Evolutionary conservation across 2,888 invertebrate genomes (phyloP), one percentile per base, ranked within the genome.

Genomic region (Ceraclea dissimilis): DNA sequence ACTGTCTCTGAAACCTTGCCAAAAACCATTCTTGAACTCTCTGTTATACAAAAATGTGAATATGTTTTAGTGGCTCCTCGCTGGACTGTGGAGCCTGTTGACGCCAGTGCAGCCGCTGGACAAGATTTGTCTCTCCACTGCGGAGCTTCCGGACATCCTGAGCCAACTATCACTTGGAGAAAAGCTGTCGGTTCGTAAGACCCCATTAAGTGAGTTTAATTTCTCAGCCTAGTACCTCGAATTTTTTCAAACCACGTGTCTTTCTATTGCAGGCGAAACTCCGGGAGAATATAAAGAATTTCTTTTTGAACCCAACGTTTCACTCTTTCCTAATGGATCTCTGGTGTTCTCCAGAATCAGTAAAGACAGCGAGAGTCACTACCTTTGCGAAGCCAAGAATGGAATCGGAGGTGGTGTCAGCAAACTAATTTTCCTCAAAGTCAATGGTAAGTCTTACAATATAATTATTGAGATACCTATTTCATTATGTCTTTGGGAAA

Each of bases 381-480:
- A 93, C 71, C 79, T 94, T 52, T 95, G 95, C 72, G 93, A 93
- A 68, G 92, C 93, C n/a, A 86, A 90, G 66, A 95, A 95, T 69
- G 90, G 88, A 64, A 91, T 95, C 62, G 93, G 93, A 1, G 86
- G 90, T 16, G 93, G 92, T 11, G 84, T 94, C 57, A 93, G 93
- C 78, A 94, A 94, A 75, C 89, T 94, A 54, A 88, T 94, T 65
- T 89, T 88, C 70, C 75, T 93, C 55, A 91, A 90, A 78, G 91
- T 93, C 53, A 92, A 93, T 70, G 91, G 92, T 92, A 76, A 78
- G 83, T 74, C 49, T n/a, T n/a, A n/a, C n/a, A n/a, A n/a, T n/a
- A n/a, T n/a, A 46, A 50, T 21, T 33, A 10, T 33, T 33, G n/a
- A n/a, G n/a, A n/a, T n/a, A n/a, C n/a, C n/a, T n/a, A n/a, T n/a